phyloP scores from a whole-genome alignment of 2,888 invertebrate species.

The Tetragonisca angustula region DNA sequence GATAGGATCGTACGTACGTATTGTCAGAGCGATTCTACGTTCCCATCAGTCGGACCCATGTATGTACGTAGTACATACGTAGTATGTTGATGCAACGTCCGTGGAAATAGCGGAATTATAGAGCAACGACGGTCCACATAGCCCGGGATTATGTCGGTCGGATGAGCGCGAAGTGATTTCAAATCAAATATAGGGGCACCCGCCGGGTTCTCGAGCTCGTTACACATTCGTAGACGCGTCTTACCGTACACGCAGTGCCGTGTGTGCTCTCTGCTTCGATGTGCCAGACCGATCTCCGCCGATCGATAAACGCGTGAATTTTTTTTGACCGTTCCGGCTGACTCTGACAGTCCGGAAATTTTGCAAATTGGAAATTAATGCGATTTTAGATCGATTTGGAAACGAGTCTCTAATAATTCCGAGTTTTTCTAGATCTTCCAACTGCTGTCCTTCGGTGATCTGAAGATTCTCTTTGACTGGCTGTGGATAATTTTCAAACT shows the following conservation, averaged over 20 bases:
- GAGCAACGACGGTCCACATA: conserved; percentile 60
- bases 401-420: too few relatives aligned
- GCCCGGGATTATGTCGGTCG: conserved; percentile 65
- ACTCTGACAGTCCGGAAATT: too few relatives aligned
- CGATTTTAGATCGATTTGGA: too few relatives aligned
- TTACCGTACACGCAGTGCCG: background rate
- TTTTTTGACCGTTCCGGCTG: background rate
- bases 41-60: conserved; percentile 3
- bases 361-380: too few relatives aligned
- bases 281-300: background rate
- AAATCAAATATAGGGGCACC: conserved; percentile 66
- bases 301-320: background rate
- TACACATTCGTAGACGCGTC: background rate
- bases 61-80: background rate
- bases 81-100: conserved; percentile 46
- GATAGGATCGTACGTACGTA: conserved; percentile 10
- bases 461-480: too few relatives aligned
- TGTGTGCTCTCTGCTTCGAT: background rate
- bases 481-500: too few relatives aligned
- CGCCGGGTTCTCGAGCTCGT: conserved; percentile 20
- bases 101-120: conserved; percentile 63
- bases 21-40: conserved; percentile 12
- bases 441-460: too few relatives aligned
- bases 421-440: too few relatives aligned
- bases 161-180: conserved; percentile 68